Evolutionary conservation across 2,797 vertebrate genomes (phyloP).

Genomic region (Takifugu ocellatus): DNA sequence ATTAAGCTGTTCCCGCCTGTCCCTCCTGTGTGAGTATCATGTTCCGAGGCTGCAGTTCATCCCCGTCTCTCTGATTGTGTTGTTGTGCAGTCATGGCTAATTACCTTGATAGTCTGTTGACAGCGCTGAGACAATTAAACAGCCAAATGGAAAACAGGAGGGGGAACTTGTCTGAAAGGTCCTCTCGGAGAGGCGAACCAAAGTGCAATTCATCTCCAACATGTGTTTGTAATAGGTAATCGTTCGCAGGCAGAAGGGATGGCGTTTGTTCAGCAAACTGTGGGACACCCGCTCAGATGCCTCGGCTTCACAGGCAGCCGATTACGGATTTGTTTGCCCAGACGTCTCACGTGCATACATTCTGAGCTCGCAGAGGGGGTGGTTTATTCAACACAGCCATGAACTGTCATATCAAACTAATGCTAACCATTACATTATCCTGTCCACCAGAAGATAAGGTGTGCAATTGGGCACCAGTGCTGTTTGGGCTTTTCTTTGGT

Average conservation of each 20-base stretch:
- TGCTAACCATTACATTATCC: not conserved
- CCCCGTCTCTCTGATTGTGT: conserved; percentile 65
- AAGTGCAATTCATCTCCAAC: conserved; percentile 64
- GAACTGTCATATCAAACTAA: conserved; percentile 11
- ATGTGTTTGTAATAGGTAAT: conserved; percentile 66
- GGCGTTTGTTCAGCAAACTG: conserved; percentile 59
- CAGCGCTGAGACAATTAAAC: conserved; percentile 71
- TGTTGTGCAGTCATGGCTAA: conserved; percentile 75
- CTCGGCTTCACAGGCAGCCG: conserved; percentile 25
- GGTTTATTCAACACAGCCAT: conserved; percentile 14
- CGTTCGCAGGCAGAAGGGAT: conserved; percentile 51
- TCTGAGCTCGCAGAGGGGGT: conserved; percentile 11
- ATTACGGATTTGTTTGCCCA: conserved; percentile 41
- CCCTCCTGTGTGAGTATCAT: conserved; percentile 54
- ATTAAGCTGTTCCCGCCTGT: conserved; percentile 50
- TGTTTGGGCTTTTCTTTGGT: not conserved
- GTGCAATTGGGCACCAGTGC: not conserved
- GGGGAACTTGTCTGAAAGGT: conserved; percentile 66
- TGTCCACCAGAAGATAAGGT: conserved; percentile 2
- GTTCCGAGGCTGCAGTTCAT: conserved; percentile 61
- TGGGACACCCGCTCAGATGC: conserved; percentile 29
- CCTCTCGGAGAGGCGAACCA: conserved; percentile 57
- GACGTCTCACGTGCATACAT: conserved; percentile 18
- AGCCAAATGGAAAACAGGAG: conserved; percentile 69
- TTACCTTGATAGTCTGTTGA: conserved; percentile 73